Evolutionary conservation across 2,888 invertebrate genomes (phyloP).

Genomic region (Chirona hameri): DNA sequence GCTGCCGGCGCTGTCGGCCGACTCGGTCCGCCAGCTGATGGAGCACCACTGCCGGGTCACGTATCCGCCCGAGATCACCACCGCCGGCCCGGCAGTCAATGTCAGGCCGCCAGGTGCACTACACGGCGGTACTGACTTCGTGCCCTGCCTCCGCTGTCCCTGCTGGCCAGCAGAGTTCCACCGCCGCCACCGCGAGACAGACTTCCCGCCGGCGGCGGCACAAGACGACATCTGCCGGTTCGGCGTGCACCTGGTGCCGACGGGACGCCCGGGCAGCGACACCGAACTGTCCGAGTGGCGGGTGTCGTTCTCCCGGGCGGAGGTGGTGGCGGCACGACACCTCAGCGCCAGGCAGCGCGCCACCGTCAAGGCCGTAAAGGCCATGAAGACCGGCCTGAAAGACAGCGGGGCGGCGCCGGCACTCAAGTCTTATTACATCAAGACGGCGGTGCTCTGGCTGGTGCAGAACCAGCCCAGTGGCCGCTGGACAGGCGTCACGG

Average conservation of each 20-base stretch:
- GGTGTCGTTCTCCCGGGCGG: not conserved
- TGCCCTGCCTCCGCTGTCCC: not conserved
- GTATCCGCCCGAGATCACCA: not conserved
- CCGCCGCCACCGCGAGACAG: not conserved
- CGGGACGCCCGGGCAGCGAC: not conserved
- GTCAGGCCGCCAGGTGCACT: not conserved
- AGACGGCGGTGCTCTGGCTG: not conserved
- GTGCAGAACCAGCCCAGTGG: not conserved
- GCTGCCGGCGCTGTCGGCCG: not conserved
- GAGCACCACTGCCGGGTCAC: not conserved
- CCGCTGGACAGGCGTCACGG: not conserved
- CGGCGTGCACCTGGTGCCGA: not conserved
- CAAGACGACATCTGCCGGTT: not conserved
- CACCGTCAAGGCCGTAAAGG: not conserved
- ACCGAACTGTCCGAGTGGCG: not conserved
- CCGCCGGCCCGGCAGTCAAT: not conserved
- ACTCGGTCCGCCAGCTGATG: not conserved
- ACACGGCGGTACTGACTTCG: not conserved
- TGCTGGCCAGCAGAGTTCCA: not conserved
- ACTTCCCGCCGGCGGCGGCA: not conserved
- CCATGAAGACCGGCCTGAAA: not conserved
- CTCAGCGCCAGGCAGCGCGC: not conserved
- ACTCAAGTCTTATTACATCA: not conserved
- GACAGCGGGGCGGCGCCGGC: not conserved
- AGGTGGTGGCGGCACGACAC: not conserved